These are phyloP conservation scores for Odontocolon sp. DNA, from an alignment of 2,888 invertebrate species.

Conservation along the genomic window DNA sequence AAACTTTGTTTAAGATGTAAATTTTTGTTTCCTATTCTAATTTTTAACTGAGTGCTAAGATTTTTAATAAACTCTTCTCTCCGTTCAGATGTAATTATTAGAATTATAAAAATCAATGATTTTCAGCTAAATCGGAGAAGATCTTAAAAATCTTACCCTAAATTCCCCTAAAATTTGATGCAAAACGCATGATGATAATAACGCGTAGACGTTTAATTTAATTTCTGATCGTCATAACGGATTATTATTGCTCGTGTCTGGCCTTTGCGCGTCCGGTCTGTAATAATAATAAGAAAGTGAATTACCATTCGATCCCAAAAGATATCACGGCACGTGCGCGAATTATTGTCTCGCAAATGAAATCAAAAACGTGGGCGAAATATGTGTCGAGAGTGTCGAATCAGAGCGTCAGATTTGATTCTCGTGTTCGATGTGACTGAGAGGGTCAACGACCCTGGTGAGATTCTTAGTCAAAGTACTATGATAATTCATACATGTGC, in stretches of 20 bases:
- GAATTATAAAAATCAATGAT: too few relatives aligned
- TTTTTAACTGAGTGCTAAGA: too few relatives aligned
- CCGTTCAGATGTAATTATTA: too few relatives aligned
- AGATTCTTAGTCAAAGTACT: neutral
- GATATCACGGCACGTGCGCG: slow-evolving; percentile 15
- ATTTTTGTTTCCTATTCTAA: too few relatives aligned
- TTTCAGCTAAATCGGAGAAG: too few relatives aligned
- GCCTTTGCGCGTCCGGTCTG: neutral
- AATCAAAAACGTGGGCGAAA: neutral
- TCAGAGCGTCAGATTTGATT: neutral
- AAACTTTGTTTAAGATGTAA: too few relatives aligned
- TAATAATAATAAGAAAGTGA: slow-evolving; percentile 34
- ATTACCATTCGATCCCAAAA: slow-evolving; percentile 32
- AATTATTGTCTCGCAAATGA: slow-evolving; percentile 26
- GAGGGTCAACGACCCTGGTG: neutral
- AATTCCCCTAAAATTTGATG: too few relatives aligned
- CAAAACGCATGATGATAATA: neutral
- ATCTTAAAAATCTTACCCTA: too few relatives aligned
- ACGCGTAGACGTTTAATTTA: neutral
- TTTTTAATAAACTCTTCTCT: too few relatives aligned
- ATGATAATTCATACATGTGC: slow-evolving; percentile 11
- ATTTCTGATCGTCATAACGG: neutral
- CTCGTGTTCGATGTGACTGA: neutral
- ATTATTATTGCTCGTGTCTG: neutral
- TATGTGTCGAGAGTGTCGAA: slow-evolving; percentile 19